These are phyloP conservation scores for Tridacna gigas DNA, from an alignment of 2,888 invertebrate species.

Conservation along the genomic window DNA sequence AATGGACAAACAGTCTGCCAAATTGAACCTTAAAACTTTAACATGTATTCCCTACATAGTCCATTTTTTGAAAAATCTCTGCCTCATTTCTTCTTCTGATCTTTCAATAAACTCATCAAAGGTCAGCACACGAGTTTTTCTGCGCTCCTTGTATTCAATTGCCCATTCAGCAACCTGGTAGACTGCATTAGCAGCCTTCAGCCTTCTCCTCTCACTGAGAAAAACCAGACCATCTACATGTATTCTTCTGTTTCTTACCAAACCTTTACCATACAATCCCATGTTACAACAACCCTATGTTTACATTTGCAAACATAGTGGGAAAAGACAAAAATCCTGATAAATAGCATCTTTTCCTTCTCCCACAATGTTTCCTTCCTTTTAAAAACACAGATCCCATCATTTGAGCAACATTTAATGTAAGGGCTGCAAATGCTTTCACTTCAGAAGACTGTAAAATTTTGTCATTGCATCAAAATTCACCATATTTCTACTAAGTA, in stretches of 20 bases:
- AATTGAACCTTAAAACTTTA: background rate
- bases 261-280: no score
- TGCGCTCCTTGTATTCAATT: background rate
- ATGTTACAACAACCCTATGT: no score
- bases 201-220: background rate
- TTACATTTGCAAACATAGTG: background rate
- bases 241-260: no score
- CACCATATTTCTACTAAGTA: no score
- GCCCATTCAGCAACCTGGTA: slow-evolving; percentile 16
- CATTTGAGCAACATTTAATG: background rate
- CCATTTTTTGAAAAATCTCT: slow-evolving; percentile 50
- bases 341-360: background rate
- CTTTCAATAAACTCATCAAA: slow-evolving; percentile 38
- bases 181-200: background rate
- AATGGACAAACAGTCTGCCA: no score
- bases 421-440: no score
- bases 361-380: background rate
- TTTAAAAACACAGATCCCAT: background rate
- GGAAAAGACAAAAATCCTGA: background rate
- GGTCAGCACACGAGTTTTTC: background rate
- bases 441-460: no score
- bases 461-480: no score
- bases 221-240: no score
- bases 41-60: slow-evolving; percentile 37
- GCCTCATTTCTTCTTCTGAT: slow-evolving; percentile 12